Base-by-base conservation (phyloP, 2,113 vertebrate species). In the Anser brachyrhynchus region DNA sequence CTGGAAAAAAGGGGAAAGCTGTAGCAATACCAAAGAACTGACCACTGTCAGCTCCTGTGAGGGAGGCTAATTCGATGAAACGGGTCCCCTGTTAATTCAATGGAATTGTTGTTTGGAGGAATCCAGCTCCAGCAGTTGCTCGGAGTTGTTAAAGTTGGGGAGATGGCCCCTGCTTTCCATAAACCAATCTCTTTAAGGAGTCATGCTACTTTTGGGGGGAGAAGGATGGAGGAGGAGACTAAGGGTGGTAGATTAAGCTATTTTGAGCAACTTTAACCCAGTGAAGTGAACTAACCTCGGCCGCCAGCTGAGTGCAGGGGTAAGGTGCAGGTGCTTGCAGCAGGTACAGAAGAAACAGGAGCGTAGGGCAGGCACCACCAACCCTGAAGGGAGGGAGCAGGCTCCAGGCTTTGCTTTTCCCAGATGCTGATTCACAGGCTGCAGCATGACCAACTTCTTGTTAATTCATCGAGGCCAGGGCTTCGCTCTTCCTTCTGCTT, bases 161-260 rank as follows among this genome's bases (percentile, higher is more conserved):
- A 13, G 6, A 0, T 0, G 9, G 4, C n/a, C 55, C 21, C 83
- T 35, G 0, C 66, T 65, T 54, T 13, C 49, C 35, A 6, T 69
- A 10, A n/a, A 41, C 44, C 17, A 44, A 26, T 41, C 10, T 59
- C 58, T 54, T 10, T 1, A 12, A 31, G 39, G 3, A 4, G 22
- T 39, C 26, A 9, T 3, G 37, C 9, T 39, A 19, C 20, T 64
- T 6, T 16, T 4, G 3, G 78, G 70, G 46, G 51, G 35, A 29
- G 41, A 26, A n/a, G 1, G n/a, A 31, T 13, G 71, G 52, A 85
- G 67, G 37, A 65, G 51, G 54, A 66, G 52, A 10, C 3, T 7
- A 4, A 4, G 1, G 1, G 23, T 10, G 66, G 28, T 5, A 2
- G 3, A 9, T 35, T 2, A 17, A 55, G 0, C 22, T 15, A 1